Percentiles rank a stretch among this genome's conserved stretches.
Evolutionary conservation across 2,797 vertebrate species (phyloP).

Genomic region (Leucoraja ocellata): DNA sequence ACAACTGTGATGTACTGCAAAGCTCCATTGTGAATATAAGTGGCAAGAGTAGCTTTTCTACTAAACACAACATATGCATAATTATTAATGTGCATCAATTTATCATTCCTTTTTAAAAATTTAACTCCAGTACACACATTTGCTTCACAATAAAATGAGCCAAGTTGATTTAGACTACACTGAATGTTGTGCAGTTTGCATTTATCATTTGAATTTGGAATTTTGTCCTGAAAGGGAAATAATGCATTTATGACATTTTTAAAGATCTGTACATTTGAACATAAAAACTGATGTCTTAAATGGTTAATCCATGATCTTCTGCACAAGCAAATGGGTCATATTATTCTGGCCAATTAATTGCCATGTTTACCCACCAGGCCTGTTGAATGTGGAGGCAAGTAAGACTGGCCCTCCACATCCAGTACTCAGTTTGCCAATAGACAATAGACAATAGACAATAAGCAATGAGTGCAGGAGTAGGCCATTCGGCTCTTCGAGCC

Average conservation of each 20-base stretch:
- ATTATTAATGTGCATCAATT: conserved; percentile 17
- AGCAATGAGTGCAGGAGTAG: no score
- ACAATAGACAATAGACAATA: no score
- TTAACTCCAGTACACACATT: background rate
- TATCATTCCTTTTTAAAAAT: background rate
- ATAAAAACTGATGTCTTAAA: background rate
- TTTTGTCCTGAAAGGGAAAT: background rate
- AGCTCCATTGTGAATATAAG: background rate
- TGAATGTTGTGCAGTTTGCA: background rate
- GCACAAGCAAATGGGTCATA: background rate
- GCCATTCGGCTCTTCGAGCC: no score
- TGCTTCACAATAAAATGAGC: conserved; percentile 27
- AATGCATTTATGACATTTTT: background rate
- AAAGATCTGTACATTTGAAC: background rate
- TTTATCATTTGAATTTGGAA: background rate
- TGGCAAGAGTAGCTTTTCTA: background rate
- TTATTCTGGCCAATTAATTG: no score
- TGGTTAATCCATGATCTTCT: background rate
- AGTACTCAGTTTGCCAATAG: no score
- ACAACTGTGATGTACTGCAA: background rate
- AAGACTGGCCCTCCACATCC: no score
- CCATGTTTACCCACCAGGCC: no score
- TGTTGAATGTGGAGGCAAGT: no score
- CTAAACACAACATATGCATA: background rate
- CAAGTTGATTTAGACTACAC: background rate